Evolutionary conservation across 2,888 invertebrate species (phyloP).

Genomic region (Cyclophora albipunctata): DNA sequence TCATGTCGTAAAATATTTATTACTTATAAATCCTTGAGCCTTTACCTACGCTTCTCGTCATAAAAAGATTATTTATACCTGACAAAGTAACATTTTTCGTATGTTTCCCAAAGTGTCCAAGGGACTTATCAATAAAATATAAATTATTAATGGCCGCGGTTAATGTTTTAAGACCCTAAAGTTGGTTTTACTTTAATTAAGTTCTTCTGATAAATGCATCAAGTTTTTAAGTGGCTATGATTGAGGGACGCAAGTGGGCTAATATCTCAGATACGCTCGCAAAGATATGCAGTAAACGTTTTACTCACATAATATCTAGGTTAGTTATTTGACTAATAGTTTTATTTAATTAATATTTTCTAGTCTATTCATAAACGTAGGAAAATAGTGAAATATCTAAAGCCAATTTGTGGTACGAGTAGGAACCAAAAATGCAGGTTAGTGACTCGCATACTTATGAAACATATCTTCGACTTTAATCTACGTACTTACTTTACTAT

Average conservation of each 20-base stretch:
- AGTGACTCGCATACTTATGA: no score
- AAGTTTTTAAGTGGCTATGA: background rate
- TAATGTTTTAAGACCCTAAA: conserved; percentile 37
- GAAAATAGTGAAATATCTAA: no score
- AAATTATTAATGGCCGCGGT: conserved; percentile 58
- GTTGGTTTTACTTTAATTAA: conserved; percentile 36
- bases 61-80: conserved; percentile 75
- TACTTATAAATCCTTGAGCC: conserved; percentile 75
- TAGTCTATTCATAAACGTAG: no score
- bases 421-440: no score
- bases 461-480: no score
- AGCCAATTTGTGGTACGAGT: no score
- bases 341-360: no score
- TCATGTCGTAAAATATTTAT: conserved; percentile 75
- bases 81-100: conserved; percentile 74
- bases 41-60: conserved; percentile 74
- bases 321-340: no score
- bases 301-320: no score
- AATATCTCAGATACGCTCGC: conserved; percentile 6
- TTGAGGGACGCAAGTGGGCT: conserved; percentile 5
- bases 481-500: no score
- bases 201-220: conserved; percentile 23
- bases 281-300: background rate
- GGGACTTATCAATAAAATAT: conserved; percentile 66
- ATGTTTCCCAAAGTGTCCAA: conserved; percentile 65